These are phyloP conservation scores for Onychostruthus taczanowskii DNA, from an alignment of 2,113 vertebrate species.

Conservation along the genomic window DNA sequence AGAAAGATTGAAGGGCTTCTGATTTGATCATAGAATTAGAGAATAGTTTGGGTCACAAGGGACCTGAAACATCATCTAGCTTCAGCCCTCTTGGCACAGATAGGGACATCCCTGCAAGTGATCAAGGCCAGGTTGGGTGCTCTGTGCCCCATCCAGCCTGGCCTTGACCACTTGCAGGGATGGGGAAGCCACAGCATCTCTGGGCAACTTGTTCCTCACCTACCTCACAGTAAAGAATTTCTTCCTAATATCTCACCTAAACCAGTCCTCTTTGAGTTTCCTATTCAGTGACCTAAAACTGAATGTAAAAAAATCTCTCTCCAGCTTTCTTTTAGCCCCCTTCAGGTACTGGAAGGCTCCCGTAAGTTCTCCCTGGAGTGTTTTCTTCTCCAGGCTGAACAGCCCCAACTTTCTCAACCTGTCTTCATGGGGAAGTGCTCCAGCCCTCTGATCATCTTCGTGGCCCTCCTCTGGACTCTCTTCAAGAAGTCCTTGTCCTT, in stretches of 20 bases:
- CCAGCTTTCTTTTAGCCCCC: background rate
- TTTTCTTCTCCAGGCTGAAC: background rate
- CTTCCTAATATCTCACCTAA: background rate
- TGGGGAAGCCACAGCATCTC: background rate
- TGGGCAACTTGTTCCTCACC: background rate
- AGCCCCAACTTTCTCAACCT: background rate
- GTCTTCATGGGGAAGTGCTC: background rate
- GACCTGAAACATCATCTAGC: background rate
- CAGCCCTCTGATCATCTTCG: accelerated
- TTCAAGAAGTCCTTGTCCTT: background rate
- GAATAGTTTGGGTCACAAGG: background rate
- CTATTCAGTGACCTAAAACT: too few relatives aligned
- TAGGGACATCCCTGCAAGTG: background rate
- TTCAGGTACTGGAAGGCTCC: background rate
- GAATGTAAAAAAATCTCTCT: background rate
- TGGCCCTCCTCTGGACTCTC: background rate
- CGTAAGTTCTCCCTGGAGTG: background rate
- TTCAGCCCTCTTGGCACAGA: background rate
- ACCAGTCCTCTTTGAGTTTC: background rate
- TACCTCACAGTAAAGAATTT: background rate
- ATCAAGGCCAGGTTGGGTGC: too few relatives aligned
- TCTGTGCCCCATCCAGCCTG: background rate
- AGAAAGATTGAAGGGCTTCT: background rate
- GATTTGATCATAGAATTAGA: background rate
- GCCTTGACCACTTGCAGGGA: background rate